Conservation (phyloP, 1,140 invertebrate genomes). For the Lasaia peninsularis region DNA sequence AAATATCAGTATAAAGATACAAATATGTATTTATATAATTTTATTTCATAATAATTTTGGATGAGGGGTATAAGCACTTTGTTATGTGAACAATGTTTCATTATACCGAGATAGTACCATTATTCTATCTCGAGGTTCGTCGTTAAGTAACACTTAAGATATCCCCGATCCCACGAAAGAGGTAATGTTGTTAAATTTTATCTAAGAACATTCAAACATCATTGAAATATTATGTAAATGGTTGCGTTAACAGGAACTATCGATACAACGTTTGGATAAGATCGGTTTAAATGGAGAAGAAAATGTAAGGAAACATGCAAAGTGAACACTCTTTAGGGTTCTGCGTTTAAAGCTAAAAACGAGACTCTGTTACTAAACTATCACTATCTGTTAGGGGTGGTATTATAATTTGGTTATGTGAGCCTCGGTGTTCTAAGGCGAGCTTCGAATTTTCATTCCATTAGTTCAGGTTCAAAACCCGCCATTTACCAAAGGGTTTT, state of each 20-base stretch:
- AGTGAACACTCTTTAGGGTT: neutral
- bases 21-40: neutral
- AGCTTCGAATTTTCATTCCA: no score
- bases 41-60: neutral
- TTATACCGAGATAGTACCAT: constrained; percentile 72
- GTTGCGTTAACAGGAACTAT: neutral
- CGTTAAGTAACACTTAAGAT: constrained; percentile 65
- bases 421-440: no score
- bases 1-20: neutral
- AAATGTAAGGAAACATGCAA: neutral
- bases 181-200: constrained; percentile 66
- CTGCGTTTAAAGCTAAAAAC: no score
- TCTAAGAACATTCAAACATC: constrained; percentile 53
- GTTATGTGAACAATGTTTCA: constrained; percentile 66
- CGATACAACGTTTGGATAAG: neutral
- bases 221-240: constrained; percentile 58
- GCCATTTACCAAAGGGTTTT: no score
- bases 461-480: no score
- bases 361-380: no score
- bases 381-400: no score
- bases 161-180: constrained; percentile 54
- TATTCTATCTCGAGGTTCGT: constrained; percentile 62
- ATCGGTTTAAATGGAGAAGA: neutral
- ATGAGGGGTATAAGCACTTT: constrained; percentile 49
- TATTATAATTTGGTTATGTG: no score